A percentile compares a stretch with the other conserved stretches of the same genome.
These are phyloP conservation scores for Microctenopoma lineatum DNA, from an alignment of 2,797 vertebrate species.

Conservation along the genomic window DNA sequence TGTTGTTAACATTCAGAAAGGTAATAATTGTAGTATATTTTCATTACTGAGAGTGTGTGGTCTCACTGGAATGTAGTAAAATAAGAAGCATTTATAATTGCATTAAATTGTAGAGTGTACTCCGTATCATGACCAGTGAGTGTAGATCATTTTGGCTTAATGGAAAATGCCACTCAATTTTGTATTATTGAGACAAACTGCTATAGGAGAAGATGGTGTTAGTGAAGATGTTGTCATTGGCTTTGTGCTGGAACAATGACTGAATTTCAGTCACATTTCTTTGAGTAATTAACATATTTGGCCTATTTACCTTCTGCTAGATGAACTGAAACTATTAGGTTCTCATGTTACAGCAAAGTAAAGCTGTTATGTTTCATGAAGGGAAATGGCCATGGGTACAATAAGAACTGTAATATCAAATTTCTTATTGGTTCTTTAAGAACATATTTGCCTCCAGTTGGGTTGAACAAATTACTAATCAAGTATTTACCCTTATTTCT, in stretches of 20 bases:
- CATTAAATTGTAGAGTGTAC: too few relatives aligned
- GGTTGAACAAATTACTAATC: neutral
- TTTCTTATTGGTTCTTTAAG: neutral
- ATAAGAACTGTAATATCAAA: neutral
- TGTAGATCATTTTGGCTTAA: constrained; percentile 12
- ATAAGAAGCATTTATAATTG: too few relatives aligned
- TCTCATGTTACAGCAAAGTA: neutral
- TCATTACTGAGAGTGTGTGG: too few relatives aligned
- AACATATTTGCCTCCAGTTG: neutral
- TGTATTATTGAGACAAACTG: neutral
- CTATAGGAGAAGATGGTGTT: neutral
- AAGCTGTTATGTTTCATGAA: constrained; percentile 3
- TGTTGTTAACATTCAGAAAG: too few relatives aligned
- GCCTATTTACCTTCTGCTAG: constrained; percentile 1
- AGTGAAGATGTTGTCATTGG: constrained; percentile 7
- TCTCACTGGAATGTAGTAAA: too few relatives aligned
- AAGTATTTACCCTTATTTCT: neutral
- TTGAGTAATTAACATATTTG: neutral
- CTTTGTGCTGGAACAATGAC: neutral
- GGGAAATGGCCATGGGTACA: neutral
- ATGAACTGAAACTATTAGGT: neutral
- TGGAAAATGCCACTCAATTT: neutral
- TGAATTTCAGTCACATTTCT: constrained; percentile 1
- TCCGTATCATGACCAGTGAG: too few relatives aligned
- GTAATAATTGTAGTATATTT: too few relatives aligned